A percentile compares a stretch with the other conserved stretches of the same genome.
phyloP scores from a whole-genome alignment of 2,797 vertebrate genomes.

The Diglossa cyanea region DNA sequence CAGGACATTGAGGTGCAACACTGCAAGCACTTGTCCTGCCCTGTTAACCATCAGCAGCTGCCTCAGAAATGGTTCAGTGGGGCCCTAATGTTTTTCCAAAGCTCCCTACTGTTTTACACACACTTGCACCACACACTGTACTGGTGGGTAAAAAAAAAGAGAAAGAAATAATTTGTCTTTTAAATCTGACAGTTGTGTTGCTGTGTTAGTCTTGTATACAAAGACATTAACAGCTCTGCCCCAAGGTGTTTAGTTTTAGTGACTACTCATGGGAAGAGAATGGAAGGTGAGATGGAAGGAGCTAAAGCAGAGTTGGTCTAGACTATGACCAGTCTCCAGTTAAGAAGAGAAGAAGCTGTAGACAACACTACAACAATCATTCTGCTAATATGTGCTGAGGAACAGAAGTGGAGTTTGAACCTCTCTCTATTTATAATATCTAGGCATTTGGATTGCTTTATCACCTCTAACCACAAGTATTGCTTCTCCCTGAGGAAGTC shows the following conservation, averaged over 20 bases:
- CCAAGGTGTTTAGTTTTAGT: background rate
- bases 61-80: background rate
- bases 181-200: background rate
- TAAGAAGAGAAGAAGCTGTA: background rate
- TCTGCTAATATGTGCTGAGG: background rate
- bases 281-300: background rate
- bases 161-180: background rate
- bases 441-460: background rate
- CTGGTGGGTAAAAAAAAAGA: background rate
- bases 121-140: background rate
- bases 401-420: background rate
- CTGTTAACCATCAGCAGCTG: background rate
- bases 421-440: background rate
- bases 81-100: background rate
- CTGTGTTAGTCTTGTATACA: background rate
- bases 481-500: background rate
- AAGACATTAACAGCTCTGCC: background rate
- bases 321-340: background rate
- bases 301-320: background rate
- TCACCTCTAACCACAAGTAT: background rate
- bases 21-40: background rate
- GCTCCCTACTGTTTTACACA: background rate
- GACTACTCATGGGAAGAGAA: background rate
- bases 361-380: background rate
- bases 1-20: background rate